Evolutionary conservation across 2,113 vertebrate genomes (phyloP).

Genomic region (Nerophis lumbriciformis): DNA sequence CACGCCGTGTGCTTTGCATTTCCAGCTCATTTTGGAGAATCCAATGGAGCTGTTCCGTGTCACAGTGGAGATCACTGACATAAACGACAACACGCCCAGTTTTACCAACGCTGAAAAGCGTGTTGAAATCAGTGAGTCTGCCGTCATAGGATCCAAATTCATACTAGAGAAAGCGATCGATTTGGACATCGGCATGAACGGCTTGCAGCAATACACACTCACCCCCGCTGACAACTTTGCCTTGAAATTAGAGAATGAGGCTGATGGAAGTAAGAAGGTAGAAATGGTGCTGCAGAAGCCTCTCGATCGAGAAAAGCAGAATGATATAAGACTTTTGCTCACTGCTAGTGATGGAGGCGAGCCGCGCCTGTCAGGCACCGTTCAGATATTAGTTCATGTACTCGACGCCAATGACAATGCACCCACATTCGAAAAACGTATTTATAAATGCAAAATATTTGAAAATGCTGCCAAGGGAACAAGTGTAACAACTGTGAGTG

Average conservation of each 20-base stretch:
- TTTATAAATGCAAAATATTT: slow-evolving; percentile 52
- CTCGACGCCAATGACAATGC: slow-evolving; percentile 83
- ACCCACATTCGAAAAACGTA: slow-evolving; percentile 69
- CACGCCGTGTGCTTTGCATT: slow-evolving; percentile 66
- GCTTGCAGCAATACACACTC: slow-evolving; percentile 69
- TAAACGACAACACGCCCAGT: slow-evolving; percentile 68
- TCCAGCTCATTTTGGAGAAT: slow-evolving; percentile 69
- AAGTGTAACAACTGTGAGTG: slow-evolving; percentile 49
- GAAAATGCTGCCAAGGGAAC: slow-evolving; percentile 57
- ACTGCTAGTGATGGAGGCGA: slow-evolving; percentile 51
- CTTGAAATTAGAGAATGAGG: slow-evolving; percentile 27
- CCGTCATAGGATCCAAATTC: slow-evolving; percentile 46
- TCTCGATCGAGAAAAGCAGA: slow-evolving; percentile 52
- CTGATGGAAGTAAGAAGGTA: slow-evolving; percentile 36
- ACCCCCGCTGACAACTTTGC: slow-evolving; percentile 50
- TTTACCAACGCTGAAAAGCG: slow-evolving; percentile 19
- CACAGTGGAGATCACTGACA: slow-evolving; percentile 66
- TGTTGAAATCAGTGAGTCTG: slow-evolving; percentile 54
- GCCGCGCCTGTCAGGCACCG: slow-evolving; percentile 49
- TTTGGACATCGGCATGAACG: slow-evolving; percentile 69
- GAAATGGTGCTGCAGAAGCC: slow-evolving; percentile 58
- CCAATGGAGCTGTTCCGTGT: slow-evolving; percentile 68
- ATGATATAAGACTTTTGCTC: slow-evolving; percentile 39
- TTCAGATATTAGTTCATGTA: slow-evolving; percentile 69
- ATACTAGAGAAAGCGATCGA: slow-evolving; percentile 72